phyloP scores from a whole-genome alignment of 2,113 vertebrate genomes.

The Montifringilla adamsi region DNA sequence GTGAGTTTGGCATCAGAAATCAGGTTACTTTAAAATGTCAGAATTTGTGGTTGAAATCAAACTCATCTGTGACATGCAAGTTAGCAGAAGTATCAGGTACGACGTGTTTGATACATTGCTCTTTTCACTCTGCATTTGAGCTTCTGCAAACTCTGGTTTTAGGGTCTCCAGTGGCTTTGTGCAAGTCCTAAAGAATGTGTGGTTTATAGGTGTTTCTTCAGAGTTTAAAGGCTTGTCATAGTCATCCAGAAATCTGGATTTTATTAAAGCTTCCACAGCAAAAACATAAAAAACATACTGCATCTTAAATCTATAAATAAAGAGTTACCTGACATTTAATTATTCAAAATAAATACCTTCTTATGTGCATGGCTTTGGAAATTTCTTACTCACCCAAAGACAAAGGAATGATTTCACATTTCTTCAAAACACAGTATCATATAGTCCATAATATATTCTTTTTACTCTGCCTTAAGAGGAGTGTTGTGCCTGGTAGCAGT shows the following conservation, averaged over 20 bases:
- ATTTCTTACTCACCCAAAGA: background rate
- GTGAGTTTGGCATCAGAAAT: background rate
- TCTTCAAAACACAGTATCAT: background rate
- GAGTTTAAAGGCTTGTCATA: background rate
- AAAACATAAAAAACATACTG: background rate
- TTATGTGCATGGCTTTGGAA: background rate
- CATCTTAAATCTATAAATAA: background rate
- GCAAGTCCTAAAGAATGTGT: background rate
- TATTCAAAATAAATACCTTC: background rate
- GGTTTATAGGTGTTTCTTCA: background rate
- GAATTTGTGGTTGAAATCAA: background rate
- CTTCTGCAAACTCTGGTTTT: background rate
- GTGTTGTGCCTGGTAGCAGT: background rate
- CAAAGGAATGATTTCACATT: background rate
- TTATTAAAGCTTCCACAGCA: background rate
- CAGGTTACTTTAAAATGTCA: background rate
- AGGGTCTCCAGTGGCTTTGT: background rate
- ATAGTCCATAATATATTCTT: background rate
- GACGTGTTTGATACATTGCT: background rate
- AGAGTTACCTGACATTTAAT: background rate
- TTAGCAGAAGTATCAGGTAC: background rate
- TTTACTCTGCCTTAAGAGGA: background rate
- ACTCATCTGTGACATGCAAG: rapidly evolving
- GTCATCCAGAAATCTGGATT: background rate
- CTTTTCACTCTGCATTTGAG: background rate